Conservation (phyloP, 2,113 vertebrate species). For the Riparia riparia region DNA sequence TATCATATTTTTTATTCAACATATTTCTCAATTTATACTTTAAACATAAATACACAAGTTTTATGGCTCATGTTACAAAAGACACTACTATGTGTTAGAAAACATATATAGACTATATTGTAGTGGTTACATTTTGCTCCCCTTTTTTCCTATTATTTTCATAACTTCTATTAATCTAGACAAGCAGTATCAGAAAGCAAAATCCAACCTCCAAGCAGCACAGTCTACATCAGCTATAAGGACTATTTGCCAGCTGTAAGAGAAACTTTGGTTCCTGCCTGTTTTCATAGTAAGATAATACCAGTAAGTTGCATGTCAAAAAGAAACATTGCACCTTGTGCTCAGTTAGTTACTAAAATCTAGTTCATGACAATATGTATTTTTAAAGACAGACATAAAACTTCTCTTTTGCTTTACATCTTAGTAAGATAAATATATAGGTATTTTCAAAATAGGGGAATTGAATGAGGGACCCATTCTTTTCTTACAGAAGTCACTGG, state of each 20-base stretch:
- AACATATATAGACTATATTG: background rate
- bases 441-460: background rate
- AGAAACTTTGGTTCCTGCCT: slow-evolving; percentile 41
- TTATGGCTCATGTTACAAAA: slow-evolving; percentile 67
- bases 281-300: background rate
- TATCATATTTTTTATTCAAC: slow-evolving; percentile 61
- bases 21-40: slow-evolving; percentile 44
- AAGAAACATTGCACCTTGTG: background rate
- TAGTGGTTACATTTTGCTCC: slow-evolving; percentile 52
- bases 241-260: background rate
- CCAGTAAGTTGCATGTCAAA: background rate
- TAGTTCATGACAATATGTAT: background rate
- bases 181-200: slow-evolving; percentile 33
- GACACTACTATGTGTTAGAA: slow-evolving; percentile 54
- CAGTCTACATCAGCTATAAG: background rate
- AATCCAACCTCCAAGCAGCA: slow-evolving; percentile 3
- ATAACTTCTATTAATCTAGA: background rate
- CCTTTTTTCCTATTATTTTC: slow-evolving; percentile 1
- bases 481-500: background rate
- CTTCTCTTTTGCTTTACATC: slow-evolving; percentile 13
- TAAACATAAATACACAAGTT: slow-evolving; percentile 62
- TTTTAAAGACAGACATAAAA: background rate
- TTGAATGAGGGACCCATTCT: background rate
- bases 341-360: background rate
- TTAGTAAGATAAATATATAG: background rate